Percentiles rank a stretch among this genome's conserved stretches.
Conservation (phyloP, 2,113 vertebrate species). For the Gymnobelideus leadbeateri region DNA sequence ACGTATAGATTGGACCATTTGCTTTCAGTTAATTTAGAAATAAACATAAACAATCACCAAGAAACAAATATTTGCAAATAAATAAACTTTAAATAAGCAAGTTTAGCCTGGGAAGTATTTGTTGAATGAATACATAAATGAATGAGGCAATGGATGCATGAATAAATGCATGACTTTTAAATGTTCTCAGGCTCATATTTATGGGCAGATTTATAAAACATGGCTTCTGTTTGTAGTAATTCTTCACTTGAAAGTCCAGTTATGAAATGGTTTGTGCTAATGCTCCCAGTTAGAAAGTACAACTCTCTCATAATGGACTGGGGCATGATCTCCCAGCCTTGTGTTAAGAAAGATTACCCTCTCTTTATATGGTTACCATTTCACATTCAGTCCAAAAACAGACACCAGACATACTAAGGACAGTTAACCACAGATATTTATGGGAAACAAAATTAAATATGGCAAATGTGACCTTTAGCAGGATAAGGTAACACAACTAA, state of each 20-base stretch:
- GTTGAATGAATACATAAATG: background rate
- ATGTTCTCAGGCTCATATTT: background rate
- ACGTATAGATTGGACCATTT: background rate
- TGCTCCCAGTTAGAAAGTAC: background rate
- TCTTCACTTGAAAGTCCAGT: background rate
- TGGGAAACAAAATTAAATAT: background rate
- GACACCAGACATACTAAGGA: background rate
- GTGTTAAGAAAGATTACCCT: background rate
- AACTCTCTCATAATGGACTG: background rate
- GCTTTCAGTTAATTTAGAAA: background rate
- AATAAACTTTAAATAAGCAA: background rate
- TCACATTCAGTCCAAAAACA: background rate
- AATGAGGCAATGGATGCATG: background rate
- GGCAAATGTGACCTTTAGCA: background rate
- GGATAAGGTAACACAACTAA: background rate
- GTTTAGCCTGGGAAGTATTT: background rate
- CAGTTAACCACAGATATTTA: background rate
- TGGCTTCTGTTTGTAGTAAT: background rate
- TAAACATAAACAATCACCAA: background rate
- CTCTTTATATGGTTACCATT: background rate
- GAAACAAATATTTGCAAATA: background rate
- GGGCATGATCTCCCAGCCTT: background rate
- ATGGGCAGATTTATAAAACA: background rate
- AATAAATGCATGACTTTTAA: background rate
- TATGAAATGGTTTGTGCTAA: background rate